phyloP scores from a whole-genome alignment of 2,888 invertebrate genomes.

The Rotaria socialis region DNA sequence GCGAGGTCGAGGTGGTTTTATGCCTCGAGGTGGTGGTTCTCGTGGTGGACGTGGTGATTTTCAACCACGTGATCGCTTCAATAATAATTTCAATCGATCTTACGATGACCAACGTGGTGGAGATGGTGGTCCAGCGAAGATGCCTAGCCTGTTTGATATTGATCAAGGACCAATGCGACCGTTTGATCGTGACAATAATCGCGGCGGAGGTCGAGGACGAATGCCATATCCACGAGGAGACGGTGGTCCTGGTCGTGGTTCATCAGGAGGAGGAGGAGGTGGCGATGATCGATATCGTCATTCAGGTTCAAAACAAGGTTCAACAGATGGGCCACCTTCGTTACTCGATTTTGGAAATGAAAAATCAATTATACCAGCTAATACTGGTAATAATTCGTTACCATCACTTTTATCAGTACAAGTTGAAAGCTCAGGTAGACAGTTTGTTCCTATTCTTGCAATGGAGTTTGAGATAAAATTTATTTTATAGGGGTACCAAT shows the following conservation, averaged over 20 bases:
- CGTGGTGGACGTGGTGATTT: slow-evolving; percentile 30
- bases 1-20: neutral
- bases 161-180: neutral
- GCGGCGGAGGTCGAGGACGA: neutral
- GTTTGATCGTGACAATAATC: slow-evolving; percentile 7
- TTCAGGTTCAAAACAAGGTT: neutral
- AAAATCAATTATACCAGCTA: neutral
- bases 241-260: neutral
- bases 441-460: neutral
- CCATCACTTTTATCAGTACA: neutral
- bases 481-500: neutral
- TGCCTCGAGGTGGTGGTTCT: neutral
- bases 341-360: neutral
- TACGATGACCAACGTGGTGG: neutral
- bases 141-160: neutral
- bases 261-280: neutral
- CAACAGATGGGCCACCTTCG: neutral
- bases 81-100: neutral
- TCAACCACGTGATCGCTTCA: slow-evolving; percentile 20
- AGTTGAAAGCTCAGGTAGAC: neutral
- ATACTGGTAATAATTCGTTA: neutral
- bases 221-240: slow-evolving; percentile 8
- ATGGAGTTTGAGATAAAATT: neutral
- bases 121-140: neutral
- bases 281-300: neutral